Evolutionary conservation across 2,113 vertebrate genomes (phyloP), one percentile per base, ranked within the genome.

Genomic region (Takifugu flavidus): DNA sequence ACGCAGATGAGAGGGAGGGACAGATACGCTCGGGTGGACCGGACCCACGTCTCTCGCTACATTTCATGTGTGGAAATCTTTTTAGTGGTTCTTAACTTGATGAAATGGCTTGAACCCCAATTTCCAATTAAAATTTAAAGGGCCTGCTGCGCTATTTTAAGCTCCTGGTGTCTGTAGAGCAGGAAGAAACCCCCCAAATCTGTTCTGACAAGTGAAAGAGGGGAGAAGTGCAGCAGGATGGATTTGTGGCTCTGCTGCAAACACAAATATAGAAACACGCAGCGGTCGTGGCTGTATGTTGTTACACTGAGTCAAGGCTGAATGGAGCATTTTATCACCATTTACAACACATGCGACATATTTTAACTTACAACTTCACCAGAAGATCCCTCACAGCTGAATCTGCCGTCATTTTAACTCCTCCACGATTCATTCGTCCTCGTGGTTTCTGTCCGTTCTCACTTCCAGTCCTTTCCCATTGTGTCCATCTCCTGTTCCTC

Each of bases 401-500:
- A 47, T 47, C 3, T 47, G 10, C 45, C 14, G 12, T n/a, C 45
- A 39, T 39, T 47, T 14, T n/a, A 47, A 3, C 6, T 4, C 45
- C 45, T 14, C 45, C 6, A 43, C 2, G 2, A 47, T 49, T 15
- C 6, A 20, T 3, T 25, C 5, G 4, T 49, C 20, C 5, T 49
- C 4, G 4, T 39, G 46, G 54, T 60, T 4, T 59, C 46, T 58
- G 49, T 62, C 62, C 51, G 49, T 46, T 13, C n/a, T 12, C 25
- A 28, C 62, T 79, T 65, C 47, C 58, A 25, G 27, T 69, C 43
- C 59, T 39, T 74, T 63, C 6, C 58, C 25, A 64, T 65, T 53
- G 56, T 61, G 61, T 61, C 20, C 20, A 20, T 47, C 47, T 56
- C 47, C 34, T 56, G 15, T 70, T 55, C 42, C 70, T 72, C 49